A percentile compares a stretch with the other conserved stretches of the same genome.
Conservation (phyloP, 2,797 vertebrate species). For the Dryobates pubescens region DNA sequence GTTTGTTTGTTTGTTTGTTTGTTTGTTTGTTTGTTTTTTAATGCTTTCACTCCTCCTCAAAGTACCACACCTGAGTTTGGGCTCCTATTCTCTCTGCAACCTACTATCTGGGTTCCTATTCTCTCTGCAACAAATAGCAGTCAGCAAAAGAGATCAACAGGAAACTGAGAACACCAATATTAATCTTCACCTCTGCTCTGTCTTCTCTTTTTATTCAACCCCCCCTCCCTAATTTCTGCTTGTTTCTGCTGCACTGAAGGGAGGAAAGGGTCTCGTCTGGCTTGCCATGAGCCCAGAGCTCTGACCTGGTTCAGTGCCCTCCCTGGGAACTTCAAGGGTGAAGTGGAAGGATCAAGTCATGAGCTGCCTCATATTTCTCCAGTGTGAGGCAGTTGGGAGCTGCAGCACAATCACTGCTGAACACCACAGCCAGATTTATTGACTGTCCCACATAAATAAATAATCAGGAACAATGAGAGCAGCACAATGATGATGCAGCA, state of each 20-base stretch:
- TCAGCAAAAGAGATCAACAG: background rate
- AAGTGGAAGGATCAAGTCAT: constrained; percentile 1
- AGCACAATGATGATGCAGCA: background rate
- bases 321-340: constrained; percentile 18
- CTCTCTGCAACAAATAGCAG: background rate
- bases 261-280: background rate
- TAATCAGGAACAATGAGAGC: constrained; percentile 47
- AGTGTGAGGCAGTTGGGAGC: background rate
- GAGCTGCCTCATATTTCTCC: background rate
- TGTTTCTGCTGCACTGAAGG: background rate
- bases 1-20: background rate
- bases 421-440: constrained; percentile 19
- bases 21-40: too few relatives aligned
- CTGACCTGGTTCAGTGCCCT: constrained; percentile 27
- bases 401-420: background rate
- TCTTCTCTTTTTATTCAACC: background rate
- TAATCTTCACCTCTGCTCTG: background rate
- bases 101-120: background rate
- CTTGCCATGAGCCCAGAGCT: background rate
- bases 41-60: background rate
- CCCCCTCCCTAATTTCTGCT: background rate
- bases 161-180: background rate
- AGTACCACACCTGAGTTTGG: background rate
- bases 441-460: constrained; percentile 44
- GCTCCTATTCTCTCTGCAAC: background rate